Base-by-base conservation (phyloP, 2,113 vertebrate species). In the Peromyscus polionotus region DNA sequence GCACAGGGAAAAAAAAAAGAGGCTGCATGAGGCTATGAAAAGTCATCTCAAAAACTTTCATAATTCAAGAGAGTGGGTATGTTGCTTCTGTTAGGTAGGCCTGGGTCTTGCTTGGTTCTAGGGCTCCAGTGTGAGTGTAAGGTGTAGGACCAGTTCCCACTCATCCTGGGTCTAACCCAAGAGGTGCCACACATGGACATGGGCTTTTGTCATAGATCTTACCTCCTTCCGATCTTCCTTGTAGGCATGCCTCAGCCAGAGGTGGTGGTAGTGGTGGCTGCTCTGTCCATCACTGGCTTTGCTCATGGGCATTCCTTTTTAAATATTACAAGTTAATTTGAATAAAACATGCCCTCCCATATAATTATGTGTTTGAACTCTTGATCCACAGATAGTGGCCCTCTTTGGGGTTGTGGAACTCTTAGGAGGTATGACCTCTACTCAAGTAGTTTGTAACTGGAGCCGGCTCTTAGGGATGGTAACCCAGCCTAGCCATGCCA, bases 131-230 rank as follows among this genome's bases (percentile, higher is more conserved):
- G 0, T 33, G 33, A 33, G 7, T 59, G 0, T 33, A 22, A 67
- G 42, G 7, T 17, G 24, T 17, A 51, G 0, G 5, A 19, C 22
- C 20, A 65, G 54, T 51, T 88, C 10, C 19, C 14, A 16, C 63
- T 22, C 13, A 4, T 28, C 1, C 11, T 67, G 10, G 10, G 1
- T 45, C 36, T 86, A 24, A 6, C 5, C 1, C 33, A 57, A 36
- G 19, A 31, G 7, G 33, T 6, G 9, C 0, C 48, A 39, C 33
- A 48, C 17, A 28, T 42, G 5, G 5, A 14, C 7, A 3, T 17
- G 13, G 31, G 9, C 11, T n/a, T 28, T 5, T 67, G 36, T 22
- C 22, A 20, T 16, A 14, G 57, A 28, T 7, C 39, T 3, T 0
- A 70, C 1, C 19, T n/a, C 39, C 28, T 42, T 65, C 12, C 0